Percentiles rank a stretch among this genome's conserved stretches.
Conservation (phyloP, 2,797 vertebrate genomes). For the Chaetodon trifasciatus region DNA sequence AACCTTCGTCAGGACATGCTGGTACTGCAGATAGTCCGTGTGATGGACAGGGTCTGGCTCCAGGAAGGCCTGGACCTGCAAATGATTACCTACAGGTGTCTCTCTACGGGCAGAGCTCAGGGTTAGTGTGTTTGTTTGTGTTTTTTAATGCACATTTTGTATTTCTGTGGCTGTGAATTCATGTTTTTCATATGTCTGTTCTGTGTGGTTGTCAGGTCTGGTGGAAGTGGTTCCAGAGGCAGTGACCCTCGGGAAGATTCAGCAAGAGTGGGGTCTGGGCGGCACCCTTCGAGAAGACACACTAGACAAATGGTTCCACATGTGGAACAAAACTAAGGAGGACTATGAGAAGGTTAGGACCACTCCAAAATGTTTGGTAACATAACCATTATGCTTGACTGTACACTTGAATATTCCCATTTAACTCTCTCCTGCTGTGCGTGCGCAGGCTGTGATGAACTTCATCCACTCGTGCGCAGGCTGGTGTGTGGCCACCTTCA, state of each 20-base stretch:
- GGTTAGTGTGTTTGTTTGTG: conserved; percentile 80
- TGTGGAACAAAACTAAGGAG: conserved; percentile 91
- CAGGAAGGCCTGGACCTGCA: conserved; percentile 93
- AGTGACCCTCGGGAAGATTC: conserved; percentile 94
- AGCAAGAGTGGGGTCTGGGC: conserved; percentile 92
- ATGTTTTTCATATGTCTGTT: not conserved
- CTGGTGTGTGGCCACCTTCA: conserved; percentile 96
- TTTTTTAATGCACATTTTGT: not conserved
- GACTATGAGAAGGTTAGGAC: conserved; percentile 91
- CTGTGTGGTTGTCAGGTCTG: conserved; percentile 85
- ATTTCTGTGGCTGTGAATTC: not conserved
- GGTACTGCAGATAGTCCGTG: conserved; percentile 92
- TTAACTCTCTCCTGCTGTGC: conserved; percentile 12
- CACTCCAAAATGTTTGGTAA: not conserved
- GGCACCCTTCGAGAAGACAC: conserved; percentile 93
- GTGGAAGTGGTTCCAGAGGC: conserved; percentile 95
- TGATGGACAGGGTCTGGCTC: conserved; percentile 95
- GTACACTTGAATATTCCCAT: not conserved
- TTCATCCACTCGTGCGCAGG: conserved; percentile 97
- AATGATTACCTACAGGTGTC: conserved; percentile 95
- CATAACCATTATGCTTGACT: rapidly evolving
- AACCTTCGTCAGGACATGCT: conserved; percentile 96
- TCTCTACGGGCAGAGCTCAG: conserved; percentile 89
- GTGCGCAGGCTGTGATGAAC: conserved; percentile 91
- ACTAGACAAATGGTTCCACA: conserved; percentile 95